Evolutionary conservation across 2,797 vertebrate genomes (phyloP).

Genomic region (Gallinago stenura): DNA sequence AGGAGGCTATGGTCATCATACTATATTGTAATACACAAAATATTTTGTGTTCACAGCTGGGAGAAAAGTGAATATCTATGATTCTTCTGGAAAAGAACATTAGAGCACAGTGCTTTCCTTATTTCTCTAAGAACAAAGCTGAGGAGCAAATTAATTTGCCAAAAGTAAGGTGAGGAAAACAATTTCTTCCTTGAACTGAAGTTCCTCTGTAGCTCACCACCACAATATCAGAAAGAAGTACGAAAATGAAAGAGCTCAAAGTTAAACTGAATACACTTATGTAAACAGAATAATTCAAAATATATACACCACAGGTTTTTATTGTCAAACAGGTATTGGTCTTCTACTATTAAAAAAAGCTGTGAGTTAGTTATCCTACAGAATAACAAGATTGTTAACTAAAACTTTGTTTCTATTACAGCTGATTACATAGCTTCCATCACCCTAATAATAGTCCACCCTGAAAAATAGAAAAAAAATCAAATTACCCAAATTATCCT

Average conservation of each 20-base stretch:
- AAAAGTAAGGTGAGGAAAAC: not conserved
- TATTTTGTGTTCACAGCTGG: not conserved
- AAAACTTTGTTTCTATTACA: not conserved
- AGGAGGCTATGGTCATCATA: not conserved
- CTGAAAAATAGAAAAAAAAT: not conserved
- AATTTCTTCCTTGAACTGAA: not conserved
- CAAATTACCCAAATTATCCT: not conserved
- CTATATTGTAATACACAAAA: not conserved
- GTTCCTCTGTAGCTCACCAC: not conserved
- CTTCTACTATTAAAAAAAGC: not conserved
- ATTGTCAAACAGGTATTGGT: not conserved
- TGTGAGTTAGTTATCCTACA: not conserved
- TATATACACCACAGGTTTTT: not conserved
- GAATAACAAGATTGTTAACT: not conserved
- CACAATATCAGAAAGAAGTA: not conserved
- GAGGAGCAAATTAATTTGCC: not conserved
- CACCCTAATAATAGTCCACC: not conserved
- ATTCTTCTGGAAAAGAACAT: not conserved
- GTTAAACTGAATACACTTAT: not conserved
- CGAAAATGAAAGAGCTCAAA: not conserved
- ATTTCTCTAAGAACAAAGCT: not conserved
- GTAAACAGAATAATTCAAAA: not conserved
- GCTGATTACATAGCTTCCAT: not conserved
- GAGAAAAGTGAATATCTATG: not conserved
- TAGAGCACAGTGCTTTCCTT: not conserved